A percentile compares a stretch with the other conserved stretches of the same genome.
phyloP scores from a whole-genome alignment of 2,113 vertebrate genomes.

The Desmodus rotundus region DNA sequence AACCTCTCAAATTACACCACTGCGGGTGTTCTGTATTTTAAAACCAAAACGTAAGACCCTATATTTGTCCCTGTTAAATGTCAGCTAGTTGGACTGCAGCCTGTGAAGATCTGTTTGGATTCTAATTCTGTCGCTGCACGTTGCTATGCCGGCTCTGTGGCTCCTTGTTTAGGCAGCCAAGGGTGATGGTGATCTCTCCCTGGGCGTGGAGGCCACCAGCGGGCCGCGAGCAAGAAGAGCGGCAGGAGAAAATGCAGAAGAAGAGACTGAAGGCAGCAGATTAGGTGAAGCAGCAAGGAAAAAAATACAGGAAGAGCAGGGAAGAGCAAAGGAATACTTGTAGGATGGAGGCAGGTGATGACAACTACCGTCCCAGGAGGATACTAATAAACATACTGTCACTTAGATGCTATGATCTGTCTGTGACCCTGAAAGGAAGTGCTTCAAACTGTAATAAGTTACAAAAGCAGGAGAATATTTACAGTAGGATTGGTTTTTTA shows the following conservation, averaged over 20 bases:
- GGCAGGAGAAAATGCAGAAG: not conserved
- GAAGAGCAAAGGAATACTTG: not conserved
- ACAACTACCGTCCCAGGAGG: not conserved
- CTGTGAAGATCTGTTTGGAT: conserved; percentile 13
- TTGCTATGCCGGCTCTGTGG: not conserved
- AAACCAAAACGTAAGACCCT: conserved; percentile 10
- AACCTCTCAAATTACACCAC: not conserved
- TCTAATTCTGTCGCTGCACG: conserved; percentile 52
- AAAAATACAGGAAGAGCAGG: not conserved
- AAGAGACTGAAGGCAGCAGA: not conserved
- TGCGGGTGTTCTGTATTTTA: conserved; percentile 28
- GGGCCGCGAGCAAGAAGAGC: not conserved
- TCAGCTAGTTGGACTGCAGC: conserved; percentile 29
- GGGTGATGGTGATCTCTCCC: not conserved
- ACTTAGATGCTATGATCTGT: not conserved
- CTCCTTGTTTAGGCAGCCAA: not conserved
- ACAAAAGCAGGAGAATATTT: not conserved
- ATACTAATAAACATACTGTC: not conserved
- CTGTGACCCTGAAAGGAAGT: not conserved
- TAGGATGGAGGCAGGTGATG: not conserved
- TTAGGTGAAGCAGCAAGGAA: not conserved
- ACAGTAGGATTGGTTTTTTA: not conserved
- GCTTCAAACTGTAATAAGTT: not conserved
- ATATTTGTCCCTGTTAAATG: conserved; percentile 62
- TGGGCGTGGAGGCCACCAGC: not conserved